These are phyloP conservation scores for Syngnathus acus DNA, from an alignment of 2,797 vertebrate genomes.

Conservation along the genomic window DNA sequence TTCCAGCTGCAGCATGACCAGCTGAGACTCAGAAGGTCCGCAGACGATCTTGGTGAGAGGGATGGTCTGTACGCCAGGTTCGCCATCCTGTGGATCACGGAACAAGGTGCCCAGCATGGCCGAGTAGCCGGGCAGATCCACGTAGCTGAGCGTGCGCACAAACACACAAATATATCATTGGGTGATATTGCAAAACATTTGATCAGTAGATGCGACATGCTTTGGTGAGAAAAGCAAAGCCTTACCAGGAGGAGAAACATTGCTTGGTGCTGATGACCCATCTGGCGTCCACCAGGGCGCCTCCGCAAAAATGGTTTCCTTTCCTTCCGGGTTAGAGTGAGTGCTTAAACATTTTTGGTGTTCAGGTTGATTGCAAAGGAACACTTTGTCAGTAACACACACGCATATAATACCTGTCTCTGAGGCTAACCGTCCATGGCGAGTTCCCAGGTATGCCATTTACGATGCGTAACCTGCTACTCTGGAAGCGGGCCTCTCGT, in stretches of 20 bases:
- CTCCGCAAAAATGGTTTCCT: slow-evolving; percentile 91
- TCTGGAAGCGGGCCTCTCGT: slow-evolving; percentile 63
- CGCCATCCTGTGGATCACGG: slow-evolving; percentile 72
- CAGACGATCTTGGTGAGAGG: slow-evolving; percentile 80
- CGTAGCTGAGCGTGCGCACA: slow-evolving; percentile 63
- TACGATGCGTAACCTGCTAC: slow-evolving; percentile 64
- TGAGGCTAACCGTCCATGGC: slow-evolving; percentile 92
- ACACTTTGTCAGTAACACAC: neutral
- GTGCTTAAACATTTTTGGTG: slow-evolving; percentile 11
- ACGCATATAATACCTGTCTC: slow-evolving; percentile 73
- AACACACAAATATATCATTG: too few species aligned
- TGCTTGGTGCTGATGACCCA: slow-evolving; percentile 96
- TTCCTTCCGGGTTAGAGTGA: slow-evolving; percentile 66
- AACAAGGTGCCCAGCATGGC: slow-evolving; percentile 86
- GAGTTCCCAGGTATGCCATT: slow-evolving; percentile 86
- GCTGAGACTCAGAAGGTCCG: slow-evolving; percentile 84
- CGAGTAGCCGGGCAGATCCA: slow-evolving; percentile 80
- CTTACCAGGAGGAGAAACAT: slow-evolving; percentile 95
- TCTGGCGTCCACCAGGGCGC: slow-evolving; percentile 84
- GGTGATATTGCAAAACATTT: neutral
- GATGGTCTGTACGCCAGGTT: slow-evolving; percentile 77
- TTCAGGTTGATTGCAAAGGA: neutral
- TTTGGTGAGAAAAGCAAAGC: neutral
- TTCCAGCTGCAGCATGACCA: slow-evolving; percentile 88
- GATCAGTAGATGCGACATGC: neutral